These are phyloP conservation scores for Epinotia demarniana DNA, from an alignment of 2,888 invertebrate species.

Conservation along the genomic window DNA sequence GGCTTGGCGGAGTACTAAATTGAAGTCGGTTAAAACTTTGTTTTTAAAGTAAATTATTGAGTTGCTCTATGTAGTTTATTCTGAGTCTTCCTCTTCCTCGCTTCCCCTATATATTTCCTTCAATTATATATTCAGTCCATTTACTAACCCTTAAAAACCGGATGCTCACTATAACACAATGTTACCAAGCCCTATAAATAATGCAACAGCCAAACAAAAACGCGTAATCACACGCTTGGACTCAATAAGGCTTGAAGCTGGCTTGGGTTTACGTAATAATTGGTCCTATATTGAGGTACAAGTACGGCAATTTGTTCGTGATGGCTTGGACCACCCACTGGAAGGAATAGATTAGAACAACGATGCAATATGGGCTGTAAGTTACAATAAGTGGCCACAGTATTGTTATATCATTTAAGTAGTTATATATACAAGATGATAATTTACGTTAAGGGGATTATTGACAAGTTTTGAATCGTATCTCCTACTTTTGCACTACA, in stretches of 20 bases:
- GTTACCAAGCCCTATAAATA: conserved; percentile 38
- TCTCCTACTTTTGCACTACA: too few species aligned
- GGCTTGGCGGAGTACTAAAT: too few species aligned
- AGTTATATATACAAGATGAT: too few species aligned
- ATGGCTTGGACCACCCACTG: conserved; percentile 40
- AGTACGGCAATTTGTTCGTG: conserved; percentile 38
- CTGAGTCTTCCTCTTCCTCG: too few species aligned
- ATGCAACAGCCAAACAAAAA: conserved; percentile 39
- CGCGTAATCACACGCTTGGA: conserved; percentile 34
- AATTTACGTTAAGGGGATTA: too few species aligned
- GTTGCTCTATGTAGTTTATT: too few species aligned
- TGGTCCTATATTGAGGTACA: conserved; percentile 29
- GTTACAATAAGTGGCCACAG: too few species aligned
- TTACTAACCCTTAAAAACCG: conserved; percentile 13
- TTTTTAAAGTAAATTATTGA: too few species aligned
- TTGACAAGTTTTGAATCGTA: too few species aligned
- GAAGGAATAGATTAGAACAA: conserved; percentile 23
- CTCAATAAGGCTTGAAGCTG: conserved; percentile 40
- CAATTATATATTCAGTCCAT: not conserved
- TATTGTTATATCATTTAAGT: too few species aligned
- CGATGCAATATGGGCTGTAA: not conserved
- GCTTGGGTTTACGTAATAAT: conserved; percentile 43
- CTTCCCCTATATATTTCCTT: too few species aligned
- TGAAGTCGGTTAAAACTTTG: too few species aligned
- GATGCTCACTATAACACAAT: conserved; percentile 29